Evolutionary conservation across 2,888 invertebrate species (phyloP), one percentile per base, ranked within the genome.

Genomic region (Achlya flavicornis): DNA sequence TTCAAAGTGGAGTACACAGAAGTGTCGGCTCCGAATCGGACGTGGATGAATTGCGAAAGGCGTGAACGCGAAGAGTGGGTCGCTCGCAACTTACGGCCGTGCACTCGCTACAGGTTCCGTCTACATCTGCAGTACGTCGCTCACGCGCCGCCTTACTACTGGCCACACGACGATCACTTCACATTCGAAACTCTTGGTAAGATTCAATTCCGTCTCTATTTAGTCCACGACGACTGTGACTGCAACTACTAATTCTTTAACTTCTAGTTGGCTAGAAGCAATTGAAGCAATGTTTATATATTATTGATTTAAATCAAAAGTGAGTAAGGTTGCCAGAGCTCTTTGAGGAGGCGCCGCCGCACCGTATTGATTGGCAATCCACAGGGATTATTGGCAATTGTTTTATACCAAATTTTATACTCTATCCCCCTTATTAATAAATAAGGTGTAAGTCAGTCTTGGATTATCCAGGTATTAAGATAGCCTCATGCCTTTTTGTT

Each of bases 31-130:
- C 81, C 94, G 0, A 77, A 75, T 1, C 83, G 81, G 1, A 70
- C 73, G 3, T 92, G 92, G 92, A 71, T 71, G 48, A 53, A 77
- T 0, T 90, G 90, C 69, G 61, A 64, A 0, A 71, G 68, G 19
- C 76, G 72, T 32, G 83, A 74, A 12, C 76, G 75, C 46, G 85
- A 81, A 16, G 82, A 84, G 66, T 93, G 91, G 90, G 64, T 70
- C 1, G 92, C 93, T 1, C 78, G 70, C 12, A 83, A 94, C 19
- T 88, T 98, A 60, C 94, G 94, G 64, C 97, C 98, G 0, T 96
- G 96, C 78, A 96, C 97, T 0, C 94, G 95, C 65, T 98, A 98
- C 82, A 95, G 95, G 70, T 97, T 98, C 86, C 94, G 96, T 57
- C 87, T 98, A 14, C 90, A 90, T 63, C 78, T 96, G 74, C 93